Conservation (phyloP, 2,113 vertebrate genomes). For the Amblyornis subalaris region DNA sequence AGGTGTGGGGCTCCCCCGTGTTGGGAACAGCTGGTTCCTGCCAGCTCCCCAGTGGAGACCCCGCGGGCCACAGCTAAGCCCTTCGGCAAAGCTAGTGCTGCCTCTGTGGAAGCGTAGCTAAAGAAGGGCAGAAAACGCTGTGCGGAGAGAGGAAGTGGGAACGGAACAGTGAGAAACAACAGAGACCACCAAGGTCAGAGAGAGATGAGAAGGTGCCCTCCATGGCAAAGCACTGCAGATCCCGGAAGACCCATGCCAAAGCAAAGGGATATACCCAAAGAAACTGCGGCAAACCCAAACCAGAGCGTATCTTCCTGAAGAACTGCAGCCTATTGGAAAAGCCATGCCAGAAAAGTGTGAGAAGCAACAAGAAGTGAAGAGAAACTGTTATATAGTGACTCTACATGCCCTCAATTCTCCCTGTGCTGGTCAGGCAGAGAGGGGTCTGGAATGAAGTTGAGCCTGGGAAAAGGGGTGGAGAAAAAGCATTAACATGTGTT, state of each 20-base stretch:
- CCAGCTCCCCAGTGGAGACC: fast-evolving
- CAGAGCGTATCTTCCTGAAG: not conserved
- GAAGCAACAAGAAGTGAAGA: not conserved
- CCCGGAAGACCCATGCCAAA: no score
- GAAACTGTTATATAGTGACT: not conserved
- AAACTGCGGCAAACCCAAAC: not conserved
- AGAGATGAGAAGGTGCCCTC: not conserved
- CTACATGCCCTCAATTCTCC: fast-evolving
- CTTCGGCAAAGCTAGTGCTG: not conserved
- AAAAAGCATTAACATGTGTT: fast-evolving
- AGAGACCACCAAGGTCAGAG: not conserved
- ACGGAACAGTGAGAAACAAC: not conserved
- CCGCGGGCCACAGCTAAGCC: not conserved
- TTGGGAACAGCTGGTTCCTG: not conserved
- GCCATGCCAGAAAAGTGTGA: not conserved
- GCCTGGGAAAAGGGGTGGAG: not conserved
- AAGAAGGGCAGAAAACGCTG: not conserved
- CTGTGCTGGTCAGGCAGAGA: not conserved
- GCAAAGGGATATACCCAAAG: not conserved
- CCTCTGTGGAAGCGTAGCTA: not conserved
- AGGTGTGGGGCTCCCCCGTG: fast-evolving
- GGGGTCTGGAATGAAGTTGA: not conserved
- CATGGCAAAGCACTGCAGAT: not conserved
- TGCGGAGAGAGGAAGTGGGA: not conserved
- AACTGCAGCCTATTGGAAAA: not conserved